Evolutionary conservation across 2,113 vertebrate genomes (phyloP), one percentile per base, ranked within the genome.

Genomic region (Semicossyphus pulcher): DNA sequence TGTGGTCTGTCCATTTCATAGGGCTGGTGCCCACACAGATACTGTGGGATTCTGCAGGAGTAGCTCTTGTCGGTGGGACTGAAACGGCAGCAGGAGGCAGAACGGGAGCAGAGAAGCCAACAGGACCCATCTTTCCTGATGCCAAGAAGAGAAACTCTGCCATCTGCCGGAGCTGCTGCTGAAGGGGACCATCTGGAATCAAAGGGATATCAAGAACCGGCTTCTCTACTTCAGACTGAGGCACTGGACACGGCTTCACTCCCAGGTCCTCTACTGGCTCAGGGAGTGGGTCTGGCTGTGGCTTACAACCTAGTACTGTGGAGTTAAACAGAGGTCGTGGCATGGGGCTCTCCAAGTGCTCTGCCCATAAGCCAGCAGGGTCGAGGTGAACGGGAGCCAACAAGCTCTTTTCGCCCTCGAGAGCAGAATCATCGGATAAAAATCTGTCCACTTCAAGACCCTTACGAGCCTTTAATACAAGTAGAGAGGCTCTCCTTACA

Each of bases 151-250:
- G 90, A 39, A 93, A 85, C 39, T 94, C 92, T 1, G 89, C 92
- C 92, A 95, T 93, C 66, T 93, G 92, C 20, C 76, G 78, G 21
- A 95, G 91, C 63, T 94, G 93, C 72, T 92, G 91, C 73, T 95
- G 91, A 15, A 94, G 89, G 8, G 91, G 86, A 6, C 86, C 83
- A 5, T 90, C 78, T 1, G 69, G 31, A 45, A 84, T 75, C 54
- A 91, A 16, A 1, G 81, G 63, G 0, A 70, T 20, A 25, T 81
- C 73, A 29, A 63, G 23, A 23, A 18, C 72, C 0, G 58, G 69
- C 32, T 78, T 82, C 42, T 86, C 60, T 4, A 26, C 28, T 16
- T 64, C 59, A n/a, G 52, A 5, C 41, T 31, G 63, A 12, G 58
- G 58, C 3, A 20, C 60, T 2, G 16, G 36, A 62, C 39, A 32